phyloP scores from a whole-genome alignment of 2,797 vertebrate species.

The Catharus ustulatus region DNA sequence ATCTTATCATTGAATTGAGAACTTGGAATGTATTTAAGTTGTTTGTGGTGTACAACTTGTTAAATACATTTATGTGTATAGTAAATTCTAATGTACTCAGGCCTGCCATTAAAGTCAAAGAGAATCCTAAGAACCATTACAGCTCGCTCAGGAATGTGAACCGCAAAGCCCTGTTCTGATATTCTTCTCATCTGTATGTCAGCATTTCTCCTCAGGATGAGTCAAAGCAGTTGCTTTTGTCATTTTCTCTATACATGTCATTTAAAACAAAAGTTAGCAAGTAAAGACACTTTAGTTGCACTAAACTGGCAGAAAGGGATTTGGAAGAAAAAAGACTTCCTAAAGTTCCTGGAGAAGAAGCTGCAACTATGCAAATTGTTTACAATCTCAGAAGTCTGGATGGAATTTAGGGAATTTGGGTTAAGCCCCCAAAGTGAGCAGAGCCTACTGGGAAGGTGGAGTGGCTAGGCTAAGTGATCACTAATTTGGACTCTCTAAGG shows the following conservation, averaged over 20 bases:
- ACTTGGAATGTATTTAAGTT: not conserved
- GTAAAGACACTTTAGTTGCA: not conserved
- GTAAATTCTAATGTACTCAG: not conserved
- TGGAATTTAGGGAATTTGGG: constrained; percentile 55
- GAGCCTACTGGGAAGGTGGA: constrained; percentile 39
- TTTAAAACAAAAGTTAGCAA: not conserved
- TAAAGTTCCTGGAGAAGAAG: not conserved
- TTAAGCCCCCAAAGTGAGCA: constrained; percentile 41
- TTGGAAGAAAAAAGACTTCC: not conserved
- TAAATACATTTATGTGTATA: not conserved
- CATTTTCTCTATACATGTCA: not conserved
- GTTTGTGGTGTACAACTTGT: not conserved
- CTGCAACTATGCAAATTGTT: not conserved
- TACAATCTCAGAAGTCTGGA: not conserved
- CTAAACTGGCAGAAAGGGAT: not conserved
- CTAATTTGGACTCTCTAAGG: constrained; percentile 56
- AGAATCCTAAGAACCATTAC: not conserved
- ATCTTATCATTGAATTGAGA: not conserved
- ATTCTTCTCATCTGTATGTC: not conserved
- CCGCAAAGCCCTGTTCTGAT: not conserved
- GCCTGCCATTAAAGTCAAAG: constrained; percentile 7
- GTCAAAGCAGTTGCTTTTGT: not conserved
- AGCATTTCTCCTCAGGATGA: not conserved
- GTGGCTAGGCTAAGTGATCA: constrained; percentile 41
- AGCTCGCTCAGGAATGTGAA: not conserved